Conservation (phyloP, 2,797 vertebrate genomes). For the Falco berigora region DNA sequence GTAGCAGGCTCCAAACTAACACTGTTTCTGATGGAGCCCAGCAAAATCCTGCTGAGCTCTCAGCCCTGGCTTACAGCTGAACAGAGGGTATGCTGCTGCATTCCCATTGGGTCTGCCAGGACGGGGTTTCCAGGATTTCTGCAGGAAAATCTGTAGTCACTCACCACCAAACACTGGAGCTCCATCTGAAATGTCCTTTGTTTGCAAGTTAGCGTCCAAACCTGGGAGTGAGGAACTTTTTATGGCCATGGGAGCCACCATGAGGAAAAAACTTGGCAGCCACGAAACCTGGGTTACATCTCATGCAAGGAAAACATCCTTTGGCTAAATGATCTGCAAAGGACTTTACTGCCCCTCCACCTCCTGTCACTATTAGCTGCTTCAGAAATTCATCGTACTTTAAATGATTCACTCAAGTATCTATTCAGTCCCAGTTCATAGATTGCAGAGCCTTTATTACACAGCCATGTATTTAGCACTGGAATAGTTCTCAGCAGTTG, state of each 20-base stretch:
- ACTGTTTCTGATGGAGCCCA: neutral
- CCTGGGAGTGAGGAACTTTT: neutral
- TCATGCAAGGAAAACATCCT: neutral
- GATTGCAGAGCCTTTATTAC: conserved; percentile 39
- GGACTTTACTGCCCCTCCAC: neutral
- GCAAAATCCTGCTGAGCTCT: neutral
- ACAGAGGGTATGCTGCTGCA: neutral
- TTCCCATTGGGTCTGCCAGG: neutral
- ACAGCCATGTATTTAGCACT: conserved; percentile 37
- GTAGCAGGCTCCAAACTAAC: neutral
- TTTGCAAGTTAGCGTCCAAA: neutral
- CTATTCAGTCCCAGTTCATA: conserved; percentile 41
- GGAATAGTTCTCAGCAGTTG: conserved; percentile 6
- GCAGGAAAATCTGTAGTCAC: neutral
- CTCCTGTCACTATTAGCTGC: conserved; percentile 7
- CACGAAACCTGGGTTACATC: neutral
- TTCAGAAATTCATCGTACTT: conserved; percentile 31
- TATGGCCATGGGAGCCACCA: neutral
- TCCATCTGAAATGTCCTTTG: neutral
- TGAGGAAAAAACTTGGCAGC: neutral
- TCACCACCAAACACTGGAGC: neutral
- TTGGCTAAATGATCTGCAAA: neutral
- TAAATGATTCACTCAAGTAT: conserved; percentile 47
- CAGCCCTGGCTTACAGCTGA: neutral
- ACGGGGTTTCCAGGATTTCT: neutral